A percentile compares a stretch with the other conserved stretches of the same genome.
These are phyloP conservation scores for Lycodopsis pacificus DNA, from an alignment of 2,797 vertebrate genomes.

Conservation along the genomic window DNA sequence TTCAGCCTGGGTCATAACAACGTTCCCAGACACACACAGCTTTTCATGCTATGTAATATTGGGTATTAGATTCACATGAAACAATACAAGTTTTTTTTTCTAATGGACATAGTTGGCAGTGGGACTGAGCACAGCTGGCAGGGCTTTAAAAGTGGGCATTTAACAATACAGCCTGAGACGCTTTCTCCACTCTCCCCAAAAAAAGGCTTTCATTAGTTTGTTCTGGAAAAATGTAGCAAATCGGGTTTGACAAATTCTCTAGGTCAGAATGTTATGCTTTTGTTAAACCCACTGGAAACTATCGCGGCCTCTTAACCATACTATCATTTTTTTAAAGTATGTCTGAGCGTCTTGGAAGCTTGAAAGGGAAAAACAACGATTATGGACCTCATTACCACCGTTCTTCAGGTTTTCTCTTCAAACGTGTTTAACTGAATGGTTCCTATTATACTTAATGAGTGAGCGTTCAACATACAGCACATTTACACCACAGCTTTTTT, in stretches of 20 bases:
- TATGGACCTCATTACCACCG: conserved; percentile 33
- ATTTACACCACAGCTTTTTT: conserved; percentile 36
- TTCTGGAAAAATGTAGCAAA: conserved; percentile 78
- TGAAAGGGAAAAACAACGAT: conserved; percentile 46
- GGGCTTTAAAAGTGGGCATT: conserved; percentile 74
- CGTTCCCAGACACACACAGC: conserved; percentile 71
- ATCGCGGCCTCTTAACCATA: conserved; percentile 42
- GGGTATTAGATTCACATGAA: conserved; percentile 78
- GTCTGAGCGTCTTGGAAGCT: conserved; percentile 46
- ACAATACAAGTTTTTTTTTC: conserved; percentile 73
- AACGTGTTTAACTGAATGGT: conserved; percentile 35
- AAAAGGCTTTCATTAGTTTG: conserved; percentile 72
- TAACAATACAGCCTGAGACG: conserved; percentile 71
- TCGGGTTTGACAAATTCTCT: conserved; percentile 79
- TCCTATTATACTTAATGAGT: conserved; percentile 24
- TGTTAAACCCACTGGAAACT: conserved; percentile 63
- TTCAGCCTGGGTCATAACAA: conserved; percentile 48
- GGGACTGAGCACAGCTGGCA: conserved; percentile 76
- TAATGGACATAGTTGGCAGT: conserved; percentile 71
- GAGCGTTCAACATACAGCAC: conserved; percentile 34
- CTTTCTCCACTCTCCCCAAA: conserved; percentile 55
- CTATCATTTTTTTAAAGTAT: conserved; percentile 48
- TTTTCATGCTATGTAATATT: conserved; percentile 68
- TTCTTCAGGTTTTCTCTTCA: conserved; percentile 38
- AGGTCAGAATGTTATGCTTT: conserved; percentile 69